Evolutionary conservation across 92 coral and sea anemone genomes (phyloP).

Genomic region (Paramuricea clavata): DNA sequence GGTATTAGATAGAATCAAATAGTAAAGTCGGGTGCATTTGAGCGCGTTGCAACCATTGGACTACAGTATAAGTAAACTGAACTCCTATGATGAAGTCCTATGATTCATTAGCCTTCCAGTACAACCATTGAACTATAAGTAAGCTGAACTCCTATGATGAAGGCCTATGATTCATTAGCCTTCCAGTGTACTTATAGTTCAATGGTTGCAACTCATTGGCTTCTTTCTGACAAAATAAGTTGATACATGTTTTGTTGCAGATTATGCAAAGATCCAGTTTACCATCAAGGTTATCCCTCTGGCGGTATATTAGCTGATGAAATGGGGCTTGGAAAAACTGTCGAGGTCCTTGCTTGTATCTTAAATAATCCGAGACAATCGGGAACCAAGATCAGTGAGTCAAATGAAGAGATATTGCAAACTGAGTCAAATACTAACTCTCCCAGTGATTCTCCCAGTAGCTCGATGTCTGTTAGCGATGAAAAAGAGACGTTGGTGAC

Average conservation of each 20-base stretch:
- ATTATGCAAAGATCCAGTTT: not conserved
- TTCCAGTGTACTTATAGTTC: not conserved
- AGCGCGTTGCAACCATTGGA: no score
- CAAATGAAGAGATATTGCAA: not conserved
- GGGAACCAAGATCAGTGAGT: not conserved
- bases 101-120: no score
- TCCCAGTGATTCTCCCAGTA: not conserved
- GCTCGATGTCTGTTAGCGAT: not conserved
- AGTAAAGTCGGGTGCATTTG: no score
- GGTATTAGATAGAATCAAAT: no score
- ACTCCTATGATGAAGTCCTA: no score
- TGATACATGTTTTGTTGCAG: not conserved
- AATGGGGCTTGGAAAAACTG: slow-evolving; percentile 99
- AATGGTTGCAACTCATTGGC: not conserved
- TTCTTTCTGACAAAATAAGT: not conserved
- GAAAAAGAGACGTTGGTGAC: not conserved
- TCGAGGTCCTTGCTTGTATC: slow-evolving; percentile 91
- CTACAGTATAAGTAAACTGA: no score
- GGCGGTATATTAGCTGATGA: slow-evolving; percentile 99
- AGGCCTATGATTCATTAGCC: no score
- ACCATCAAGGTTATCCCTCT: slow-evolving; percentile 44
- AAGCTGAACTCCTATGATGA: no score
- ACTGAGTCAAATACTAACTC: not conserved
- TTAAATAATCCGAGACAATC: slow-evolving; percentile 63
- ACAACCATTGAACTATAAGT: no score